These are phyloP conservation scores for Erynnis tages DNA, from an alignment of 2,888 invertebrate species.

Conservation along the genomic window DNA sequence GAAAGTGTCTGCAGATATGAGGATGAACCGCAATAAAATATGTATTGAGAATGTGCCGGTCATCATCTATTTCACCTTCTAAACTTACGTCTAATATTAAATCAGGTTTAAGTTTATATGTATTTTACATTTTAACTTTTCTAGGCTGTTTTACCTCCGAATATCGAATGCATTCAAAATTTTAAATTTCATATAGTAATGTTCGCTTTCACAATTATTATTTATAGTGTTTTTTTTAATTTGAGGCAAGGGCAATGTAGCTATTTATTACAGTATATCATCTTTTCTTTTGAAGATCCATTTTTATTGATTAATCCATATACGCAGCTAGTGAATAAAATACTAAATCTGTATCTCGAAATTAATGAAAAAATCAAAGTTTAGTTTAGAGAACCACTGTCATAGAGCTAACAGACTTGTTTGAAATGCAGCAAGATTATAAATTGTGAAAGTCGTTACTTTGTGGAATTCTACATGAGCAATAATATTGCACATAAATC, in stretches of 20 bases:
- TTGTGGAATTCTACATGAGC: slow-evolving; percentile 22
- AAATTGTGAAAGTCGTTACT: slow-evolving; percentile 25
- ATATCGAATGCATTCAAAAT: too few species aligned
- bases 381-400: slow-evolving; percentile 6
- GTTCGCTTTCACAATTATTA: too few species aligned
- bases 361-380: slow-evolving; percentile 13
- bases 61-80: slow-evolving; percentile 2
- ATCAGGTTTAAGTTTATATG: too few species aligned
- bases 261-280: too few species aligned
- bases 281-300: too few species aligned
- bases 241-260: too few species aligned
- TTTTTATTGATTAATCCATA: too few species aligned
- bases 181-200: too few species aligned
- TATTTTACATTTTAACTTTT: too few species aligned
- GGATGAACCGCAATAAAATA: slow-evolving; percentile 4
- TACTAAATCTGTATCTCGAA: neutral
- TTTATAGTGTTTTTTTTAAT: too few species aligned
- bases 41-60: neutral
- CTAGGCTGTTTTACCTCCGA: too few species aligned
- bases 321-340: neutral
- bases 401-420: slow-evolving; percentile 12
- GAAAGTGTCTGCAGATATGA: slow-evolving; percentile 16
- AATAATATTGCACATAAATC: slow-evolving; percentile 26
- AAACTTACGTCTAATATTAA: neutral
- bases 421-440: slow-evolving; percentile 24